Base-by-base conservation (phyloP, 1,140 invertebrate species). In the Paramacrobiotus metropolitanus region DNA sequence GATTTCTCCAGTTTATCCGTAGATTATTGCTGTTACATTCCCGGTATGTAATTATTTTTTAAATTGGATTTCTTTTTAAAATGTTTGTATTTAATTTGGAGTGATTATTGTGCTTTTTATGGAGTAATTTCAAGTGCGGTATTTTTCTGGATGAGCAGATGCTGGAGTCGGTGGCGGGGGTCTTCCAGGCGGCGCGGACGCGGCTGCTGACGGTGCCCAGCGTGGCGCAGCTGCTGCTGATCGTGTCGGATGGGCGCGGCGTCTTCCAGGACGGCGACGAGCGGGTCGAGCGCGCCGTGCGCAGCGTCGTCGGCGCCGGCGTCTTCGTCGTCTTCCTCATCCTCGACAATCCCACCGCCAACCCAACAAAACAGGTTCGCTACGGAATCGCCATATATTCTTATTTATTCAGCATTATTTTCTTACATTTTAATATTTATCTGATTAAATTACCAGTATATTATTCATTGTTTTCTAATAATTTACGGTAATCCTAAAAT, bases 311-410 rank as follows among this genome's bases (percentile, higher is more conserved):
- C 64, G 76, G 87, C 59, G 76, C 82, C 28, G 80, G 85, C 44
- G 83, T 98, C 63, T 96, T 98, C 70, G 77, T 90, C 60, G 85
- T 98, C 0, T 98, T 95, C 70, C 80, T 99, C 40, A 85, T 97
- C 61, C 81, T 97, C 29, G 94, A 98, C 72, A 93, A 89, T 75
- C 87, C 88, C 2, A 76, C n/a, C n/a, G n/a, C n/a, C n/a, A n/a
- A n/a, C n/a, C n/a, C n/a, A n/a, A n/a, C n/a, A n/a, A n/a, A n/a
- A n/a, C n/a, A n/a, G n/a, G n/a, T n/a, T n/a, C n/a, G n/a, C n/a
- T n/a, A n/a, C n/a, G n/a, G n/a, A n/a, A n/a, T n/a, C n/a, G n/a
- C n/a, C n/a, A n/a, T n/a, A n/a, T n/a, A n/a, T n/a, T n/a, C n/a
- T n/a, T n/a, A n/a, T n/a, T n/a, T n/a, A n/a, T n/a, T n/a, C n/a